Conservation (phyloP, 2,888 invertebrate species). For the Azorinus chamasolen region DNA sequence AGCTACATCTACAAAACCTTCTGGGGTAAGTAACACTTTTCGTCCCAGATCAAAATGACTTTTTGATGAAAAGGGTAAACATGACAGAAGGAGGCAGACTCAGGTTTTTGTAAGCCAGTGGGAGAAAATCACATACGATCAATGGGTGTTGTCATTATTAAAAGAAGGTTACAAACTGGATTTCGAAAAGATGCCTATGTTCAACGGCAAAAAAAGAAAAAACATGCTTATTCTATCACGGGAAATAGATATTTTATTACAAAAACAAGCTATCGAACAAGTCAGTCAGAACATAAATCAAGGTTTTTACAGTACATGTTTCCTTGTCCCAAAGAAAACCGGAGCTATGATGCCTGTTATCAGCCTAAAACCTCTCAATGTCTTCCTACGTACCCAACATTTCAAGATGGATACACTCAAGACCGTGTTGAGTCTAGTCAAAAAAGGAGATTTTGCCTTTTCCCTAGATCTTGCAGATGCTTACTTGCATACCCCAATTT, state of each 20-base stretch:
- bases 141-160: neutral
- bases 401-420: conserved; percentile 40
- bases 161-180: conserved; percentile 14
- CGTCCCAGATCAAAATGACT: conserved; percentile 1
- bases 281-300: conserved; percentile 10
- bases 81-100: conserved; percentile 6
- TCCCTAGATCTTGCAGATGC: conserved; percentile 40
- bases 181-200: neutral
- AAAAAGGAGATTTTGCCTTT: conserved; percentile 37
- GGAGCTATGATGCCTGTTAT: conserved; percentile 41
- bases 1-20: neutral
- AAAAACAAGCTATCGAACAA: conserved; percentile 25
- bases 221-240: conserved; percentile 5
- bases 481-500: conserved; percentile 35
- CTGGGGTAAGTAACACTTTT: conserved; percentile 7
- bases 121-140: too few species aligned
- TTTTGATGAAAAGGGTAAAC: neutral
- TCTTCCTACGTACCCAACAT: conserved; percentile 28
- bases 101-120: neutral
- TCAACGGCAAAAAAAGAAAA: conserved; percentile 4
- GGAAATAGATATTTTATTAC: conserved; percentile 19
- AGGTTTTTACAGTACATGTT: conserved; percentile 15
- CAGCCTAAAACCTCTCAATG: conserved; percentile 42
- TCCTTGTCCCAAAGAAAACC: conserved; percentile 13
- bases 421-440: conserved; percentile 29